Conservation (phyloP, 2,888 invertebrate species). For the Drosophila mettleri region DNA sequence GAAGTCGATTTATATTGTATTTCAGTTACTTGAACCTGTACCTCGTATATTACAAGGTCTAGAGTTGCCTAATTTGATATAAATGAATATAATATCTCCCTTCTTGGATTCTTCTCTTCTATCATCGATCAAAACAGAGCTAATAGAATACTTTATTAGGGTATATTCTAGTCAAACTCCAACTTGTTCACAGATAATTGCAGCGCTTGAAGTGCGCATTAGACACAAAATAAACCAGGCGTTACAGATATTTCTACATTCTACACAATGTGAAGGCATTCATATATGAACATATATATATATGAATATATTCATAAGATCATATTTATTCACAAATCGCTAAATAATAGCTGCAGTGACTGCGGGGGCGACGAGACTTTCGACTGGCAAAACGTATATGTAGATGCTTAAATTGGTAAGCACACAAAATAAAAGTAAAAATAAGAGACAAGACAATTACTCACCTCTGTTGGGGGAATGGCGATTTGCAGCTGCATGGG, state of each 20-base stretch:
- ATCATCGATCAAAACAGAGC: too few relatives aligned
- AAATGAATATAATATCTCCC: too few relatives aligned
- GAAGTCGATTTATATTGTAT: neutral
- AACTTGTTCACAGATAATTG: conserved; percentile 28
- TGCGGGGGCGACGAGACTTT: conserved; percentile 18
- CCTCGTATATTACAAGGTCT: too few relatives aligned
- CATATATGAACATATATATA: neutral
- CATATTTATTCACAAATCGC: neutral
- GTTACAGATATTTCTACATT: conserved; percentile 5
- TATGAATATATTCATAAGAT: neutral
- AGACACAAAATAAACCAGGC: conserved; percentile 10
- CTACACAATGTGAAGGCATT: conserved; percentile 25
- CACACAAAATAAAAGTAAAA: neutral
- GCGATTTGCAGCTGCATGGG: conserved; percentile 52
- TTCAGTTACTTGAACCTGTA: too few relatives aligned
- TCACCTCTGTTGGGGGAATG: conserved; percentile 60
- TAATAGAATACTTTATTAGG: neutral
- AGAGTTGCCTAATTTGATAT: too few relatives aligned
- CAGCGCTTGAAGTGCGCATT: conserved; percentile 25
- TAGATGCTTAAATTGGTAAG: neutral
- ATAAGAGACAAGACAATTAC: conserved; percentile 36
- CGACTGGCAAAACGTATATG: neutral
- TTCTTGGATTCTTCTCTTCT: too few relatives aligned
- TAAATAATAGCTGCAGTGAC: neutral
- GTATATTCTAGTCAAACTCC: neutral